A percentile compares a stretch with the other conserved stretches of the same genome.
These are phyloP conservation scores for Peucedramus taeniatus DNA, from an alignment of 2,113 vertebrate genomes.

Conservation along the genomic window DNA sequence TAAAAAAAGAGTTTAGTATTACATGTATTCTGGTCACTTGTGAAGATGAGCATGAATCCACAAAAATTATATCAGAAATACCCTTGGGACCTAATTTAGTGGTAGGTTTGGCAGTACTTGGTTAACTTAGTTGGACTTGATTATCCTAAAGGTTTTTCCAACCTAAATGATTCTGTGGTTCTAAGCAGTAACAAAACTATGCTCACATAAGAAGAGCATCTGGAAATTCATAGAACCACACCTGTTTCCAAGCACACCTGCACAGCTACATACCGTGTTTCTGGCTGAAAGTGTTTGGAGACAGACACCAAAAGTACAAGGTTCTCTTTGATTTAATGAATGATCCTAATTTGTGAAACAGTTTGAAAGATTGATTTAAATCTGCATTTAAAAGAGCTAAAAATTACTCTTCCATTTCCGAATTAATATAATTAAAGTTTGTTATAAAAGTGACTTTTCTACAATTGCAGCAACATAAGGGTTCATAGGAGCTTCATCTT, in stretches of 20 bases:
- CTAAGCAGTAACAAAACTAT: not conserved
- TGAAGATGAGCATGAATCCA: not conserved
- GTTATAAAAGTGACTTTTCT: not conserved
- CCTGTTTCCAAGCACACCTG: not conserved
- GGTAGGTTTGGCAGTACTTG: not conserved
- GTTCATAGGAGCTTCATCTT: not conserved
- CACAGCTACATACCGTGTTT: not conserved
- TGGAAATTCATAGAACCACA: not conserved
- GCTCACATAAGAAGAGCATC: not conserved
- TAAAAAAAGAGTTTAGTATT: not conserved
- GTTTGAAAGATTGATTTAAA: not conserved
- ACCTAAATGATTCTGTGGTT: not conserved
- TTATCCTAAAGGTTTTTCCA: not conserved
- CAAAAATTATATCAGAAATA: not conserved
- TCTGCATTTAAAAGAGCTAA: not conserved
- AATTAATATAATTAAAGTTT: not conserved
- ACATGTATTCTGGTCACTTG: not conserved
- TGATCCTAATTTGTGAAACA: not conserved
- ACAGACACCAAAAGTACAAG: not conserved
- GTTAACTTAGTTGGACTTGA: not conserved
- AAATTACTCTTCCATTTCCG: not conserved
- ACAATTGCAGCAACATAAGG: not conserved
- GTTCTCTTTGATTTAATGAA: not conserved
- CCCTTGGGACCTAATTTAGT: fast-evolving
- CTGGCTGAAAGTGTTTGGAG: not conserved